Base-by-base conservation (phyloP, 2,888 invertebrate species). In the Tetanocera ferruginea region DNA sequence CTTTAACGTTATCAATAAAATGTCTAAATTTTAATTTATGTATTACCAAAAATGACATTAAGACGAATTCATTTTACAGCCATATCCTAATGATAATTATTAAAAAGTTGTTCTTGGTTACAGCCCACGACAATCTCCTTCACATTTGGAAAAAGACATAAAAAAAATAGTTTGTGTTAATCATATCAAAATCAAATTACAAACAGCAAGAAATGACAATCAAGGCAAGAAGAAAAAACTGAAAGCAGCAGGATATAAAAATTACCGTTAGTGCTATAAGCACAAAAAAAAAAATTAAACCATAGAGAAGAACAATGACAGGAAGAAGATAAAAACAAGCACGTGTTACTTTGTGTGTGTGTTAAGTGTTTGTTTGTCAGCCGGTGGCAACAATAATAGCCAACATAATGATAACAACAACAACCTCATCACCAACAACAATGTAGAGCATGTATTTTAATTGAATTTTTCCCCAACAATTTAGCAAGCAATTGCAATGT, bases 401-500 rank as follows among this genome's bases (percentile, higher is more conserved):
- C 60, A 49, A 55, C 72, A 67, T 25, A 69, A 67, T 14, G 34
- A 25, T 17, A 67, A 67, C 55, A 77, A 37, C 71, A 75, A 69
- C 66, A 72, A 67, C 62, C 70, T 28, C 66, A 51, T 49, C 23
- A 51, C 23, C 49, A 73, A 60, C 78, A 76, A 79, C 79, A 80
- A 79, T 80, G 80, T 76, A 76, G 78, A 79, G 76, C 76, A 78
- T 37, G 71, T 28, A 52, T 70, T 85, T 86, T 86, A 86, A 86
- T 87, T 85, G 85, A 83, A 87, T 87, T 86, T 85, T 85, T 85
- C 84, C 84, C 84, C 86, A 86, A 85, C 64, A 67, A 72, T 57
- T 66, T 52, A 51, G 37, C 64, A 49, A 6, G 51, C 76, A 34
- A 23, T 64, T 75, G 75, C 66, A 75, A 75, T 19, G 23, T 43